Base-by-base conservation (phyloP, 2,797 vertebrate species). In the Danionella dracula region DNA sequence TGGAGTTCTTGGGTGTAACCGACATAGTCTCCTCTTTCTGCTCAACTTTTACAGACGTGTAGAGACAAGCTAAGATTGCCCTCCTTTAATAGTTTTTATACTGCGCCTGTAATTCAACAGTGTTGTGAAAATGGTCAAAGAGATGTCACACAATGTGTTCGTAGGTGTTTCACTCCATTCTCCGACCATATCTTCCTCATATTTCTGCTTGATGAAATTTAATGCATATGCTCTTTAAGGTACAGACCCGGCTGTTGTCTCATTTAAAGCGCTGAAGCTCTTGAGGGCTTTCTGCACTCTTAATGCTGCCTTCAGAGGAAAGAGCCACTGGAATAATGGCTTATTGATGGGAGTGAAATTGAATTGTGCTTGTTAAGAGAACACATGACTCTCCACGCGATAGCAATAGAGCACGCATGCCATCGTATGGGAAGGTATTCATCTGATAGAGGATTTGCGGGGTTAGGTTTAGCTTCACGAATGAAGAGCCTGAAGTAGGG, bases 61-160 rank as follows among this genome's bases (percentile, higher is more conserved):
- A 72, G 49, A 23, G 5, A 74, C 58, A 76, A 71, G 75, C 66
- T 35, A 11, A 13, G 51, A 49, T n/a, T 48, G 31, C 17, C 13
- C 5, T 20, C n/a, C n/a, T n/a, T n/a, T n/a, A n/a, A n/a, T n/a
- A n/a, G n/a, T n/a, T n/a, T n/a, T n/a, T n/a, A n/a, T n/a, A n/a
- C n/a, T n/a, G n/a, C n/a, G n/a, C n/a, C n/a, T n/a, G n/a, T n/a
- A n/a, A n/a, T n/a, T n/a, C n/a, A n/a, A n/a, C n/a, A n/a, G n/a
- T n/a, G n/a, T n/a, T n/a, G n/a, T n/a, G n/a, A n/a, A n/a, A n/a
- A n/a, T n/a, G n/a, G n/a, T n/a, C n/a, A n/a, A n/a, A n/a, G n/a
- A n/a, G n/a, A n/a, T n/a, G n/a, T n/a, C n/a, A n/a, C n/a, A n/a
- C n/a, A n/a, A n/a, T n/a, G n/a, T n/a, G n/a, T n/a, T n/a, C n/a